A percentile compares a stretch with the other conserved stretches of the same genome.
phyloP scores from a whole-genome alignment of 2,797 vertebrate species.

The Microcaecilia unicolor region DNA sequence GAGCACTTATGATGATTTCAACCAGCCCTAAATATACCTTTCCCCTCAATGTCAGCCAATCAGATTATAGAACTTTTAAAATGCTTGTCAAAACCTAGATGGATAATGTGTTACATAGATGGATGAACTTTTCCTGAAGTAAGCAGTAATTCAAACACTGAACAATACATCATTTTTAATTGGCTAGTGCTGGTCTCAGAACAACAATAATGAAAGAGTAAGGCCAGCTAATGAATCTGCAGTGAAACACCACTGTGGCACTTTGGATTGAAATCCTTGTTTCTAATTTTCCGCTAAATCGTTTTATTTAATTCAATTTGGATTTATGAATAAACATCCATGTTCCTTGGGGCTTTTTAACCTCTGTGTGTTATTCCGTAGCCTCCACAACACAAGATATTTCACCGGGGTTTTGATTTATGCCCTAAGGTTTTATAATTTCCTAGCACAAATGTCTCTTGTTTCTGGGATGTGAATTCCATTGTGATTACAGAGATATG shows the following conservation, averaged over 20 bases:
- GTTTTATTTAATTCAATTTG: constrained; percentile 42
- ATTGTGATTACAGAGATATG: constrained; percentile 20
- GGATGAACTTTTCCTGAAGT: constrained; percentile 54
- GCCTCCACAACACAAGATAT: background rate
- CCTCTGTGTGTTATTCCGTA: constrained; percentile 18
- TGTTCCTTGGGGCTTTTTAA: constrained; percentile 30
- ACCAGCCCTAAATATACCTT: constrained; percentile 34
- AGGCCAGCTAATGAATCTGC: constrained; percentile 50
- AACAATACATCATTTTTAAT: constrained; percentile 78
- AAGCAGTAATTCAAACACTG: constrained; percentile 42
- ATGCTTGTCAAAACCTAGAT: constrained; percentile 52
- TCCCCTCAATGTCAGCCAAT: constrained; percentile 39
- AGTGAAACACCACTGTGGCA: constrained; percentile 21
- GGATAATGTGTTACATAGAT: constrained; percentile 50
- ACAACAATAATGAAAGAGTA: constrained; percentile 51
- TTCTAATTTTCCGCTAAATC: constrained; percentile 44
- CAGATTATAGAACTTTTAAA: constrained; percentile 31
- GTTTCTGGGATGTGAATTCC: constrained; percentile 21
- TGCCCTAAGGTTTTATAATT: constrained; percentile 30
- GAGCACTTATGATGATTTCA: constrained; percentile 37
- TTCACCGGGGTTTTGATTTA: constrained; percentile 25
- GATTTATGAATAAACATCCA: constrained; percentile 39
- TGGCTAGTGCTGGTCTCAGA: constrained; percentile 51
- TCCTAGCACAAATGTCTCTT: constrained; percentile 13
- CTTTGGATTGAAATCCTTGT: constrained; percentile 35